phyloP scores from a whole-genome alignment of 35 echinoderm and acorn worm genomes.

The Acanthaster planci region DNA sequence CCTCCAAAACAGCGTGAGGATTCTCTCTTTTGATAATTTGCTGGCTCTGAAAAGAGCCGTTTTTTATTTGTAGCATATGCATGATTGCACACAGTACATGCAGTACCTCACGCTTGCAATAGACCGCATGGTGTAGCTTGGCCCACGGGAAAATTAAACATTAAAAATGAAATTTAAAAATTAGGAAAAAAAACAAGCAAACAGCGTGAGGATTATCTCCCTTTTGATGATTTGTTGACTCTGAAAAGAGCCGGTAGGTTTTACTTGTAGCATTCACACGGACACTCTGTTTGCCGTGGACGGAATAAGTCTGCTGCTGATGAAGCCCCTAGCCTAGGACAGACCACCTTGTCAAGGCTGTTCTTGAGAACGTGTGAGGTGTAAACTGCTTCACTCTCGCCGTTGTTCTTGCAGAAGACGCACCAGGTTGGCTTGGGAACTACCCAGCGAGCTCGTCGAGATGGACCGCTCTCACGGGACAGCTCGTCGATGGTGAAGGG shows the following conservation, averaged over 20 bases:
- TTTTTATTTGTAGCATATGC: too few species aligned
- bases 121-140: too few species aligned
- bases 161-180: too few species aligned
- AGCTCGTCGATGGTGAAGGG: slow-evolving; percentile 23
- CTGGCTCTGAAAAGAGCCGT: slow-evolving; percentile 3
- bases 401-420: slow-evolving; percentile 49
- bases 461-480: slow-evolving; percentile 1
- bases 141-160: too few species aligned
- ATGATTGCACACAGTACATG: too few species aligned
- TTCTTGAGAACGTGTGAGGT: slow-evolving; percentile 30
- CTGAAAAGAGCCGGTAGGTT: slow-evolving; percentile 2
- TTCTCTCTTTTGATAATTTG: slow-evolving; percentile 12
- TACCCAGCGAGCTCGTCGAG: not conserved
- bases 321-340: slow-evolving; percentile 36
- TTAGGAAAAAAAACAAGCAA: too few species aligned
- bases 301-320: not conserved
- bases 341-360: slow-evolving; percentile 12
- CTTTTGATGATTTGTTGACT: not conserved
- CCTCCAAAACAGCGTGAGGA: too few species aligned
- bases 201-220: too few species aligned
- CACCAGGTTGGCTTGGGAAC: slow-evolving; percentile 19
- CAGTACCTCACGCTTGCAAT: too few species aligned
- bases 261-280: not conserved
- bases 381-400: slow-evolving; percentile 20
- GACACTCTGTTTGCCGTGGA: not conserved